Base-by-base conservation (phyloP, 2,797 vertebrate species). In the Neoniphon sammara region DNA sequence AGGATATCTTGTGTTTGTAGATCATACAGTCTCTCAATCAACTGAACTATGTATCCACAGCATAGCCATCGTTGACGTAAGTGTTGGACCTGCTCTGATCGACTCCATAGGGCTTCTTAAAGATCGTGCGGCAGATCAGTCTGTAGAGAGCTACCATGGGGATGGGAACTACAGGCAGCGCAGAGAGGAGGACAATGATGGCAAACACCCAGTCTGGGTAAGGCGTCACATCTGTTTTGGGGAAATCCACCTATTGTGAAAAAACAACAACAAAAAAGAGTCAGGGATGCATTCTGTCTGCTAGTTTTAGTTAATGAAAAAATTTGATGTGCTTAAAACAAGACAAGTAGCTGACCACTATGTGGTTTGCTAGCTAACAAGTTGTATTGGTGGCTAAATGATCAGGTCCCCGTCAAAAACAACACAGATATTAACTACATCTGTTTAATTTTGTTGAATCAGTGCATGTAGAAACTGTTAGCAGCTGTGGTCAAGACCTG, bases 151-250 rank as follows among this genome's bases (percentile, higher is more conserved):
- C 94, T 2, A 86, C 84, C 0, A 58, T 56, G 0, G 94, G 95
- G 23, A 96, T 72, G 5, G 88, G 88, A 36, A 91, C 1, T 0
- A 87, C 76, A 0, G 95, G 94, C 23, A 94, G 44, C 12, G 65
- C 21, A 21, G 88, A 83, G 68, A 96, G 66, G 18, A 95, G 44
- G 50, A 84, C 68, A 17, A 93, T 94, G 70, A 85, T 64, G 25
- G 73, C 73, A 25, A 82, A 88, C 56, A 94, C 92, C 95, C 94
- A 96, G 12, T 52, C 73, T 0, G 95, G 93, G 67, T 95, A 95
- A 4, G 69, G 7, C 79, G 90, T 92, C 62, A 82, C 39, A n/a
- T 95, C 90, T 34, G 88, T 76, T 11, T 52, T 42, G 0, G 96
- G 95, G 72, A 96, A 96, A 1, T 62, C 8, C 27, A 70, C 87